Percentiles rank a stretch among this genome's conserved stretches.
Evolutionary conservation across 1,140 invertebrate species (phyloP).

Genomic region (Pogonognathellus flavescens): DNA sequence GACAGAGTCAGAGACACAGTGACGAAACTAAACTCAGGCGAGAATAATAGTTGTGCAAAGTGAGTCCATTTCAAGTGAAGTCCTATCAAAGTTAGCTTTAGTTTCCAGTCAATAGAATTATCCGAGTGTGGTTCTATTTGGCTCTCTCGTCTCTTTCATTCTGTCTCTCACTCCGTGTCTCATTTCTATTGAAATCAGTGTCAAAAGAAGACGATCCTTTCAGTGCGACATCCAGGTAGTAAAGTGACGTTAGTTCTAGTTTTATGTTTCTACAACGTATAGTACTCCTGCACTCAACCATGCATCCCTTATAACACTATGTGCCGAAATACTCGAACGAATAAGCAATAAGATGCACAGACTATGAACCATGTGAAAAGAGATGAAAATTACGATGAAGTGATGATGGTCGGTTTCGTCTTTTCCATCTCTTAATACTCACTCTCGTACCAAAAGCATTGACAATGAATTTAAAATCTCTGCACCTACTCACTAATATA

Average conservation of each 20-base stretch:
- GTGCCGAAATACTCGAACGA: no score
- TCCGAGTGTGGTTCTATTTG: slow-evolving; percentile 50
- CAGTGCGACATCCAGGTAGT: not conserved
- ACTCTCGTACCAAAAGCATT: not conserved
- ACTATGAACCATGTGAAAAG: no score
- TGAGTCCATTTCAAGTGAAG: slow-evolving; percentile 41
- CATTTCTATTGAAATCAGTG: not conserved
- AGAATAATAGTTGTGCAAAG: slow-evolving; percentile 48
- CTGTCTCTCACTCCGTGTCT: not conserved
- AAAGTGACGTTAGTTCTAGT: no score
- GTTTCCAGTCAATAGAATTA: slow-evolving; percentile 50
- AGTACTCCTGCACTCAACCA: not conserved
- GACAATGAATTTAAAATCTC: not conserved
- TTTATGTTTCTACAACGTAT: no score
- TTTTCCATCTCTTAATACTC: not conserved
- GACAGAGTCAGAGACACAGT: not conserved
- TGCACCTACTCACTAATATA: no score
- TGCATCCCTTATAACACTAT: not conserved
- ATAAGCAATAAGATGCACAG: no score
- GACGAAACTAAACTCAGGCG: slow-evolving; percentile 40
- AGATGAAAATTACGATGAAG: no score
- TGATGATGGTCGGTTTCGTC: not conserved
- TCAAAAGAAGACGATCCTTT: slow-evolving; percentile 30
- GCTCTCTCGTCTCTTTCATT: slow-evolving; percentile 1
- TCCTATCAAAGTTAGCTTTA: slow-evolving; percentile 53